Conservation (phyloP, 2,797 vertebrate genomes). For the Moxostoma hubbsi region DNA sequence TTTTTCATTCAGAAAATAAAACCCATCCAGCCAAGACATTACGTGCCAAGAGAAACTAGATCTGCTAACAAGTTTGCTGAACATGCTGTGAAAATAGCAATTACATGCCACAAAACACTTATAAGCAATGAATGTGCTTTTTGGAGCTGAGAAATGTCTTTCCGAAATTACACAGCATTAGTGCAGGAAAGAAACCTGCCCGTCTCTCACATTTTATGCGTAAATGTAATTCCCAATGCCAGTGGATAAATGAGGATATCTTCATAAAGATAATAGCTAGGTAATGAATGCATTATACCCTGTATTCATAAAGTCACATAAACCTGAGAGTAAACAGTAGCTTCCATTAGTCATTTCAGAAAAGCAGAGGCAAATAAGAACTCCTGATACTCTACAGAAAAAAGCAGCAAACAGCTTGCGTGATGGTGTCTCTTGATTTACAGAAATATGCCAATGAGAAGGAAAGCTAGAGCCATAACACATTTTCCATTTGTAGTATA, state of each 20-base stretch:
- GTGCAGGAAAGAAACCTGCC: slow-evolving; percentile 10
- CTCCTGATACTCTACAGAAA: not conserved
- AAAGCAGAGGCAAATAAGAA: not conserved
- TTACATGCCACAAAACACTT: slow-evolving; percentile 25
- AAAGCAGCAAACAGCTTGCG: not conserved
- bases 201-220: not conserved
- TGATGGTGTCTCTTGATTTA: not conserved
- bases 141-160: not conserved
- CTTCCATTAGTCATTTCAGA: not conserved
- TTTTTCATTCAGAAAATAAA: slow-evolving; percentile 13
- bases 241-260: slow-evolving; percentile 27
- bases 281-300: slow-evolving; percentile 18
- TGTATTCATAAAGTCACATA: slow-evolving; percentile 3
- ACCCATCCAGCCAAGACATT: not conserved
- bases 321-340: slow-evolving; percentile 1
- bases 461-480: not conserved
- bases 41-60: slow-evolving; percentile 21
- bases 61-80: slow-evolving; percentile 13
- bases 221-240: not conserved
- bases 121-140: not conserved
- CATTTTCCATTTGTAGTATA: no score
- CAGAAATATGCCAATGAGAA: not conserved
- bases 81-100: slow-evolving; percentile 10
- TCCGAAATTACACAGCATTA: slow-evolving; percentile 15
- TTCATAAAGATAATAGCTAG: slow-evolving; percentile 21